Evolutionary conservation across 2,113 vertebrate species (phyloP).

Genomic region (Microtus oregoni): DNA sequence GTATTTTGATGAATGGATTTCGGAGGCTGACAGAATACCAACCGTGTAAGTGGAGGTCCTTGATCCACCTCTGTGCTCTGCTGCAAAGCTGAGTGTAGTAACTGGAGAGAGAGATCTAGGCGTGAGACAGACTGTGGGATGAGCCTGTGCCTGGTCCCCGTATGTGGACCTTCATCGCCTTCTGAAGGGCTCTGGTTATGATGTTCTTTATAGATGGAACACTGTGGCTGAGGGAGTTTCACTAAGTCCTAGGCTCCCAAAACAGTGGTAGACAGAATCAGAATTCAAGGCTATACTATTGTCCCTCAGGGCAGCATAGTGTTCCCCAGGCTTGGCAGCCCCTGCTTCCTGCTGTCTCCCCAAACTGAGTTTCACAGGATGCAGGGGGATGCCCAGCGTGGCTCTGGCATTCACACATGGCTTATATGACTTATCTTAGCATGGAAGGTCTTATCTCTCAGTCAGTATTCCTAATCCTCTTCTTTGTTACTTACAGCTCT

Average conservation of each 20-base stretch:
- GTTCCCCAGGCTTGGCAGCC: background rate
- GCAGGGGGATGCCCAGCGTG: fast-evolving
- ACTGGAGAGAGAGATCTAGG: background rate
- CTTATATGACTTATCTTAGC: background rate
- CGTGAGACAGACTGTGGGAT: background rate
- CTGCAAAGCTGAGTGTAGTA: background rate
- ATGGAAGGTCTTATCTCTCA: background rate
- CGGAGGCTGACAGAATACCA: fast-evolving
- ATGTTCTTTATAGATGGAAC: background rate
- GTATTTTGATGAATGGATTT: background rate
- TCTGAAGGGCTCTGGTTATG: background rate
- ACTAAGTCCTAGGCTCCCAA: background rate
- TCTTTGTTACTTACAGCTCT: background rate
- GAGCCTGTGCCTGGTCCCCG: background rate
- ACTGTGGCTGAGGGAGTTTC: background rate
- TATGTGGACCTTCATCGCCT: background rate
- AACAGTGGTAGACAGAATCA: background rate
- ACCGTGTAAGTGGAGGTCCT: fast-evolving
- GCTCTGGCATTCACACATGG: background rate
- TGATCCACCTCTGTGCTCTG: background rate
- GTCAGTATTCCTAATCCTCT: background rate
- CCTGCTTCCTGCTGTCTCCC: fast-evolving
- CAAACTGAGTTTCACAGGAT: fast-evolving
- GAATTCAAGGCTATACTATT: background rate
- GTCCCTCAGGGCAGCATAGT: background rate